Evolutionary conservation across 2,888 invertebrate genomes (phyloP), one percentile per base, ranked within the genome.

Genomic region (Chydorus sphaericus): DNA sequence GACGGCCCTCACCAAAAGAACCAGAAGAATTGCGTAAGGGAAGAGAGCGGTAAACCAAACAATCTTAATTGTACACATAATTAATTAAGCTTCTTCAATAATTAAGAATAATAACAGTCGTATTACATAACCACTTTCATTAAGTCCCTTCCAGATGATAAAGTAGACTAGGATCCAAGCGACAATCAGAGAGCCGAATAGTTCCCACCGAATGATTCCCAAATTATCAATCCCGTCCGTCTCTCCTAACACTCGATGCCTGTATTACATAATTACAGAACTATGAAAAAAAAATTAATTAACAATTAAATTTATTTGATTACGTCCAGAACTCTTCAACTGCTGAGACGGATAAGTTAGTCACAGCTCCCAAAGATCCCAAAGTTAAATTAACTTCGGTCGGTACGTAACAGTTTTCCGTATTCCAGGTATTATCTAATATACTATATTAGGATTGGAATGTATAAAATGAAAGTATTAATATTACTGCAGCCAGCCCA

Each of bases 21-120:
- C 77, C 60, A 78, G 70, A 60, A 84, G 73, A 29, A 85, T 82
- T 48, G 78, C 75, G 67, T 84, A 84, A 8, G 84, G 84, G 66
- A 82, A 83, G 61, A 83, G 67, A 7, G 84, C 84, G 16, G 82
- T 81, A 70, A 84, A 83, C 82, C 83, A 85, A 62, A 85, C 82
- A n/a, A 78, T 76, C 77, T 77, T 63, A 5, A 63, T 60, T 10
- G 50, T 11, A 39, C 18, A 52, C 16, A 51, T 23, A 55, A 44
- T 55, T n/a, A 4, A 38, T 33, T 23, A 37, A 31, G 36, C n/a
- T 30, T 39, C 18, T 10, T 31, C 55, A 20, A 23, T 20, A n/a
- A n/a, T 49, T 10, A 57, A 57, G 11, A 3, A 57, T 29, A 30
- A 31, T 23, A 54, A n/a, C 11, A 20, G 16, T 16, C 14, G 31